These are phyloP conservation scores for Fragum whitleyi DNA, from an alignment of 2,888 invertebrate genomes.

Conservation along the genomic window DNA sequence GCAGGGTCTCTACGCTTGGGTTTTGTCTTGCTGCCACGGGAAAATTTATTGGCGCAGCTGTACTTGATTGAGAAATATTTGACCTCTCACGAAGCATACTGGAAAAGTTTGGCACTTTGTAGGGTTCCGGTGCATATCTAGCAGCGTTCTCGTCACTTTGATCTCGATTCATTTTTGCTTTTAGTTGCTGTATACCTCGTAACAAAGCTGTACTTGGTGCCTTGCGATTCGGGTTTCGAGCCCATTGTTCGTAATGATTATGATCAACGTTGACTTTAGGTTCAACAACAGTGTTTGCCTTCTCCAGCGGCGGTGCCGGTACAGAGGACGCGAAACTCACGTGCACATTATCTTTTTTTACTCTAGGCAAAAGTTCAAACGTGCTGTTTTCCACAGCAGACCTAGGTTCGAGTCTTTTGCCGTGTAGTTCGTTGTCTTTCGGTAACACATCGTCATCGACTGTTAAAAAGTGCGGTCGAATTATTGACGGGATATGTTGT, in stretches of 20 bases:
- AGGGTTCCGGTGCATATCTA: neutral
- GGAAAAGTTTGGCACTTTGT: neutral
- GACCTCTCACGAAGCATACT: neutral
- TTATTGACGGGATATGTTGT: slow-evolving; percentile 12
- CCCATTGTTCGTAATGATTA: slow-evolving; percentile 64
- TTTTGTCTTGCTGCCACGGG: neutral
- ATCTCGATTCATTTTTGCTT: slow-evolving; percentile 48
- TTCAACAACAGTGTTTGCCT: slow-evolving; percentile 31
- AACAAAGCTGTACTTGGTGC: slow-evolving; percentile 37
- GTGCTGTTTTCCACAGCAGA: neutral
- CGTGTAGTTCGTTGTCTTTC: neutral
- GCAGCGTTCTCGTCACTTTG: neutral
- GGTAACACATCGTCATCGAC: neutral
- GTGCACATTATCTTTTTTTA: neutral
- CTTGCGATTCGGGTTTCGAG: slow-evolving; percentile 49
- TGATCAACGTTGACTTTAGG: slow-evolving; percentile 46
- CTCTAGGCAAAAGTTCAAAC: neutral
- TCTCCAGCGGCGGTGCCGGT: neutral
- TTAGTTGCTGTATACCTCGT: slow-evolving; percentile 56
- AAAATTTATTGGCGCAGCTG: neutral
- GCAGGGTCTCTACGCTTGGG: neutral
- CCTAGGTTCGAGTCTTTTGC: neutral
- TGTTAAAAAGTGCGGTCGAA: neutral
- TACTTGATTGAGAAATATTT: neutral
- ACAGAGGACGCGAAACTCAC: slow-evolving; percentile 8